phyloP scores from a whole-genome alignment of 2,888 invertebrate genomes.

The Lasioglossum figueresi region DNA sequence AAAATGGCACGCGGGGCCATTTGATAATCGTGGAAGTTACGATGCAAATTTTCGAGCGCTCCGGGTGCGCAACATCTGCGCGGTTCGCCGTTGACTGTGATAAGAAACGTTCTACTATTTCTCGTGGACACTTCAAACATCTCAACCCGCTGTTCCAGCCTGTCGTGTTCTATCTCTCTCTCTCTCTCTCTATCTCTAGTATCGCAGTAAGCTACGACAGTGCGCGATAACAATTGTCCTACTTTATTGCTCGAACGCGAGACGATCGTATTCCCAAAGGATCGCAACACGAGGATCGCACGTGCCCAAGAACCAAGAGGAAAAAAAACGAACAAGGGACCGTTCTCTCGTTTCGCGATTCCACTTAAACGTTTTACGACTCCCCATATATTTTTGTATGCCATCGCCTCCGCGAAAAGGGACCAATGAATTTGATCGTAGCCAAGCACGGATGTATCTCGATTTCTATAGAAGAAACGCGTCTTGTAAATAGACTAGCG shows the following conservation, averaged over 20 bases:
- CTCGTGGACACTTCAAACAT: conserved; percentile 65
- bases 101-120: conserved; percentile 76
- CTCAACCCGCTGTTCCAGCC: conserved; percentile 17
- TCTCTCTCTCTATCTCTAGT: neutral
- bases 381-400: conserved; percentile 53
- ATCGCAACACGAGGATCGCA: conserved; percentile 28
- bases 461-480: conserved; percentile 64
- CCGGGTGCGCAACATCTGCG: conserved; percentile 38
- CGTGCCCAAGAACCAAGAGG: conserved; percentile 3
- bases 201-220: conserved; percentile 57
- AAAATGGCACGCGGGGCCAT: conserved; percentile 36
- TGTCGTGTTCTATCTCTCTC: neutral
- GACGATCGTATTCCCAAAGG: conserved; percentile 11
- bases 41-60: conserved; percentile 36
- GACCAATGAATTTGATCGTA: conserved; percentile 78
- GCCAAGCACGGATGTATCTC: conserved; percentile 66
- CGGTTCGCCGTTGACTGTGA: conserved; percentile 80
- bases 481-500: conserved; percentile 75
- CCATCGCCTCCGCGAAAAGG: conserved; percentile 66
- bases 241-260: conserved; percentile 55
- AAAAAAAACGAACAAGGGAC: neutral
- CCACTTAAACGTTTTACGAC: conserved; percentile 49
- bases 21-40: conserved; percentile 1
- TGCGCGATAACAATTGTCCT: conserved; percentile 49
- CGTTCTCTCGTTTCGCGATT: conserved; percentile 42